A percentile compares a stretch with the other conserved stretches of the same genome.
Evolutionary conservation across 2,797 vertebrate genomes (phyloP).

Genomic region (Bryconaethiops microstoma): DNA sequence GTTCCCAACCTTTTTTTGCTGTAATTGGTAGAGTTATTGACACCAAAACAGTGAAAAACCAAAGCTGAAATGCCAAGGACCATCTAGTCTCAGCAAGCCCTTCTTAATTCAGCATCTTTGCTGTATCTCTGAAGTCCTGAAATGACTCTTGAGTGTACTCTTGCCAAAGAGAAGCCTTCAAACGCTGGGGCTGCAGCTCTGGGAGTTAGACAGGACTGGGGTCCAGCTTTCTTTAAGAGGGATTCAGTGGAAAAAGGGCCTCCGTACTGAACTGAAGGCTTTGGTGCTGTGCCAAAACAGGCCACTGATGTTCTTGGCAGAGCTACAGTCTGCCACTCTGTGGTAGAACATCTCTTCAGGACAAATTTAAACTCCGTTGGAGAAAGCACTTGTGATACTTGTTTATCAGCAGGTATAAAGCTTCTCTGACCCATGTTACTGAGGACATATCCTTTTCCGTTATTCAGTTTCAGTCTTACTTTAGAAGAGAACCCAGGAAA

Average conservation of each 20-base stretch:
- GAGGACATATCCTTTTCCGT: no score
- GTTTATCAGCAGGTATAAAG: not conserved
- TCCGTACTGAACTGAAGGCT: not conserved
- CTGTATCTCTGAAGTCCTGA: no score
- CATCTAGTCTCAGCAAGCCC: not conserved
- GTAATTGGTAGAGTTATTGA: not conserved
- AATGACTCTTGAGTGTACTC: not conserved
- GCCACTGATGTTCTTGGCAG: not conserved
- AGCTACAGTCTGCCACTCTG: not conserved
- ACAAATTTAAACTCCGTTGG: not conserved
- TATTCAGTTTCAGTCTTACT: not conserved
- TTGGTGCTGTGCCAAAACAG: not conserved
- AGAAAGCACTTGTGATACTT: not conserved
- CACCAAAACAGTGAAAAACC: not conserved
- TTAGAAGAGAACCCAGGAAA: conserved; percentile 6
- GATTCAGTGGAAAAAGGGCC: not conserved
- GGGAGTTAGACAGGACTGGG: not conserved
- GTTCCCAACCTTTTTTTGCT: not conserved
- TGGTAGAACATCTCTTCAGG: not conserved
- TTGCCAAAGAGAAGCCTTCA: not conserved
- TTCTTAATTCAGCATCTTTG: not conserved
- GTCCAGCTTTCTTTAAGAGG: not conserved
- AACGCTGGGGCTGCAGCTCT: not conserved
- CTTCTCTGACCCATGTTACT: not conserved
- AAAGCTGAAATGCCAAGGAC: not conserved